phyloP scores from a whole-genome alignment of 2,888 invertebrate genomes.

The Drosophila robusta region DNA sequence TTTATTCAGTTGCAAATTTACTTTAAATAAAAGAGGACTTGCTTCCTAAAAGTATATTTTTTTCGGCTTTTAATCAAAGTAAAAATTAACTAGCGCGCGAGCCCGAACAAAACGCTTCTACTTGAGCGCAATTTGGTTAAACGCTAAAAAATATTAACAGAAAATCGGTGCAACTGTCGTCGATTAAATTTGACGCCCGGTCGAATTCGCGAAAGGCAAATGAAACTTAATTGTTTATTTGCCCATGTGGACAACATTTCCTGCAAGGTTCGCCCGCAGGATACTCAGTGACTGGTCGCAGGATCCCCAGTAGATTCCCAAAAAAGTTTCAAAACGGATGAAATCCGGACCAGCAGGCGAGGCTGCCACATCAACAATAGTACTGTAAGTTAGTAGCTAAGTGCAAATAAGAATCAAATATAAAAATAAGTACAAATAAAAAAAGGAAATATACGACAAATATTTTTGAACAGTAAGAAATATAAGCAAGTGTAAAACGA shows the following conservation, averaged over 20 bases:
- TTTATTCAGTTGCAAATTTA: neutral
- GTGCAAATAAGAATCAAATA: too few relatives aligned
- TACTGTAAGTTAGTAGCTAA: neutral
- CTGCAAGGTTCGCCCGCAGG: neutral
- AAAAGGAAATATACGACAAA: too few relatives aligned
- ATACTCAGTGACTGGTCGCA: neutral
- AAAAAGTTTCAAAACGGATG: slow-evolving; percentile 2
- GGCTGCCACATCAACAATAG: slow-evolving; percentile 2
- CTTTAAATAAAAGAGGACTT: neutral
- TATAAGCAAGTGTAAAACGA: neutral
- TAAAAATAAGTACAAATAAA: neutral
- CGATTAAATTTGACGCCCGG: neutral
- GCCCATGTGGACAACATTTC: neutral
- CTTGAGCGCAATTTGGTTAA: slow-evolving; percentile 1
- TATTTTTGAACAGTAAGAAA: neutral
- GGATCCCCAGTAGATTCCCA: slow-evolving; percentile 1
- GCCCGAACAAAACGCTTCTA: slow-evolving; percentile 4
- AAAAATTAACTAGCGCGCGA: slow-evolving; percentile 3
- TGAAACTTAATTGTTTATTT: neutral
- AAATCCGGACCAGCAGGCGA: neutral
- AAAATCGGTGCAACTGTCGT: neutral
- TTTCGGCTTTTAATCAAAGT: neutral
- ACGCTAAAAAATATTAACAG: neutral
- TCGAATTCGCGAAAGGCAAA: neutral
- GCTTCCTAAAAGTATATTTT: neutral